Base-by-base conservation (phyloP, 2,113 vertebrate species). In the Narcine bancroftii region DNA sequence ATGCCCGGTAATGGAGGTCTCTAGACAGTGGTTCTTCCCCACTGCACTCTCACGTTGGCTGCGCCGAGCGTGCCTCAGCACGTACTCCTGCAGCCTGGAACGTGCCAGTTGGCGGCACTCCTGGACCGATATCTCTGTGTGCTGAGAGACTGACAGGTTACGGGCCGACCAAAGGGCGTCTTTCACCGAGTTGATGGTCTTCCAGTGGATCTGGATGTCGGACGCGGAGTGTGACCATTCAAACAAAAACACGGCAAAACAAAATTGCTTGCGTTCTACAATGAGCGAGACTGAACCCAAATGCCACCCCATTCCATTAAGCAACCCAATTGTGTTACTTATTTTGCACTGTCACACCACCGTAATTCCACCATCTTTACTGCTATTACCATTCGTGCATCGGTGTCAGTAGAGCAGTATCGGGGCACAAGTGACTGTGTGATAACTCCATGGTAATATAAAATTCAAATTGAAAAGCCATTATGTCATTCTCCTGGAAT, bases 381-480 rank as follows among this genome's bases (percentile, higher is more conserved):
- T 87, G 39, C 19, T 69, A 65, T 91, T 91, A 91, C 65, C 42
- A 47, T 33, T 71, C 63, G 3, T 39, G 42, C 83, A 33, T 53
- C 83, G 17, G 53, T 56, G 83, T 87, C 83, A 60, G 50, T 24
- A 36, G 83, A n/a, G n/a, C 63, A 69, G 63, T 29, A 29, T 1
- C 29, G 39, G 63, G 63, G 66, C 89, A 91, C 89, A 91, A 89
- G 36, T 33, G 39, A 45, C 89, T 91, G 63, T 91, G 89, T 66
- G 89, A 91, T 53, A 91, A 26, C 36, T 3, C 89, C 42, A 45
- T 69, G 89, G 65, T 69, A 91, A 91, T 91, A 47, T 69, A 69
- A 91, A 66, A 91, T 91, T 91, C 89, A 91, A 91, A 91, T 91
- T 91, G 63, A 65, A 91, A 91, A 91, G 89, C 60, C 89, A 69